Conservation (phyloP, 2,888 invertebrate species). For the Hirtodrosophila trivittata region DNA sequence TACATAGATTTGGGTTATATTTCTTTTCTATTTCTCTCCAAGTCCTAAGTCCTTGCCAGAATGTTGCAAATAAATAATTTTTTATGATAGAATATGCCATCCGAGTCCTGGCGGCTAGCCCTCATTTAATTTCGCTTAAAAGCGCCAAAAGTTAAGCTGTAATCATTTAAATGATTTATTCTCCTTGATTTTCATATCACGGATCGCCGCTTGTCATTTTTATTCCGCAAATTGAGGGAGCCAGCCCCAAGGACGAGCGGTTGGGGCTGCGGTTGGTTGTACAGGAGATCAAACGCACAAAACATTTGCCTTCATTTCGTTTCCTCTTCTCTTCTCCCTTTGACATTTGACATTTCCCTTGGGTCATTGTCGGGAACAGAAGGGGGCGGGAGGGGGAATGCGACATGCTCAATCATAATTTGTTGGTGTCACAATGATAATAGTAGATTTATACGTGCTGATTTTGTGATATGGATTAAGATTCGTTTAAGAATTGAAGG, state of each 20-base stretch:
- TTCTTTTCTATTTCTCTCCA: constrained; percentile 57
- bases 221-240: not conserved
- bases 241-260: too few species aligned
- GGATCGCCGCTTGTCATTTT: constrained; percentile 59
- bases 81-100: constrained; percentile 66
- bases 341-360: constrained; percentile 22
- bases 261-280: not conserved
- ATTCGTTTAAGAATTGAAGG: constrained; percentile 3
- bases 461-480: constrained; percentile 8
- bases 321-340: constrained; percentile 22
- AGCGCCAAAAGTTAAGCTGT: constrained; percentile 80
- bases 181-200: constrained; percentile 77
- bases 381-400: too few species aligned
- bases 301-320: constrained; percentile 31
- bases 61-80: constrained; percentile 73
- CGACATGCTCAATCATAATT: constrained; percentile 77
- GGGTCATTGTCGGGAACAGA: too few species aligned
- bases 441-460: constrained; percentile 74
- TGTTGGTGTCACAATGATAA: constrained; percentile 80
- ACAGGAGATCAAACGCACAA: not conserved
- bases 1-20: constrained; percentile 80
- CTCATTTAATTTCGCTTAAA: constrained; percentile 80
- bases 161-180: constrained; percentile 79
- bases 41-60: constrained; percentile 30
- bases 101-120: constrained; percentile 27